Conservation (phyloP, 2,888 invertebrate genomes). For the Dermolepida albohirtum region DNA sequence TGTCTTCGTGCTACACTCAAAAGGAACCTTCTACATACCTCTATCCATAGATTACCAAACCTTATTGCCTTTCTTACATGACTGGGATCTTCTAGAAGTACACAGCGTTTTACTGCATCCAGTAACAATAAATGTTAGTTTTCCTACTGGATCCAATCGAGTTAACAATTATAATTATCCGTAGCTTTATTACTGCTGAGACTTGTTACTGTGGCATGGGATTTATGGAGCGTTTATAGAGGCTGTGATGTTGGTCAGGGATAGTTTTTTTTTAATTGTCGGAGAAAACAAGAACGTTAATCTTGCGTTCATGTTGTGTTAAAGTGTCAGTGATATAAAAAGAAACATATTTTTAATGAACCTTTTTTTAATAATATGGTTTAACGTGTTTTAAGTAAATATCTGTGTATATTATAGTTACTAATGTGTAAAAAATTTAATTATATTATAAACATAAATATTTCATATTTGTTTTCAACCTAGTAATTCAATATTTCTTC, state of each 20-base stretch:
- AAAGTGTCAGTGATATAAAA: slow-evolving; percentile 27
- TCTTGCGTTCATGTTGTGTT: slow-evolving; percentile 17
- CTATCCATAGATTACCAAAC: slow-evolving; percentile 82
- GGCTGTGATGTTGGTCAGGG: slow-evolving; percentile 38
- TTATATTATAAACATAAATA: slow-evolving; percentile 17
- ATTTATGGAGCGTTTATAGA: slow-evolving; percentile 25
- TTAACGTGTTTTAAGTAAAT: slow-evolving; percentile 15
- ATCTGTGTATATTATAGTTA: slow-evolving; percentile 26
- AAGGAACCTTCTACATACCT: slow-evolving; percentile 90
- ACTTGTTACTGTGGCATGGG: slow-evolving; percentile 7
- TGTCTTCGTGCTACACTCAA: slow-evolving; percentile 90
- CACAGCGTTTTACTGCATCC: slow-evolving; percentile 79
- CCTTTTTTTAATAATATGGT: slow-evolving; percentile 7
- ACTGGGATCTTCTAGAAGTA: slow-evolving; percentile 70
- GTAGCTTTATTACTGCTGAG: slow-evolving; percentile 4
- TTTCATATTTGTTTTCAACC: slow-evolving; percentile 17
- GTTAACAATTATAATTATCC: slow-evolving; percentile 26
- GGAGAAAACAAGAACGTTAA: background rate
- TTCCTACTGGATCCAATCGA: slow-evolving; percentile 57
- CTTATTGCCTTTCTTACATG: slow-evolving; percentile 76
- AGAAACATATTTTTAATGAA: slow-evolving; percentile 20
- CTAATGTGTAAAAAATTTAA: slow-evolving; percentile 15
- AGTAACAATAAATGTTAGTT: slow-evolving; percentile 91
- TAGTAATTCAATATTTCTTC: too few species aligned
- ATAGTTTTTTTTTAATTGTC: slow-evolving; percentile 14